A percentile compares a stretch with the other conserved stretches of the same genome.
phyloP scores from a whole-genome alignment of 1,140 invertebrate species.

The Drosophila baimaii region DNA sequence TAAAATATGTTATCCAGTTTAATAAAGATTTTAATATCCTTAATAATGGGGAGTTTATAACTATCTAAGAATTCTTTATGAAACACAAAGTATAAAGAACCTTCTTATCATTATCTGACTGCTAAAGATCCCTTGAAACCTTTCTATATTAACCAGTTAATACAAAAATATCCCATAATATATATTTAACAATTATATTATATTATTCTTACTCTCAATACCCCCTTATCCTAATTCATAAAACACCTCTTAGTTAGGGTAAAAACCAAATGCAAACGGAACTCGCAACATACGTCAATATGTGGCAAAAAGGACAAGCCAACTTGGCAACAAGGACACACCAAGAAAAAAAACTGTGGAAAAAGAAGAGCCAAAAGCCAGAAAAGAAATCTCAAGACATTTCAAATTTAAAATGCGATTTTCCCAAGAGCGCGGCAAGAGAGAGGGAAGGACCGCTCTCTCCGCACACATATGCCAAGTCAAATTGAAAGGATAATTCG shows the following conservation, averaged over 20 bases:
- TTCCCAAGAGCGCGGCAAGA: slow-evolving; percentile 30
- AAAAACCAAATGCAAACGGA: slow-evolving; percentile 46
- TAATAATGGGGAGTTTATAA: too few species aligned
- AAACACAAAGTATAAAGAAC: too few species aligned
- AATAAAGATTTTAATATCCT: not conserved
- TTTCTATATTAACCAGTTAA: too few species aligned
- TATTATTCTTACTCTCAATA: too few species aligned
- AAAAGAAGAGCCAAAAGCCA: slow-evolving; percentile 25
- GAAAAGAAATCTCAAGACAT: slow-evolving; percentile 78
- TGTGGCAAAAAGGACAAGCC: slow-evolving; percentile 68
- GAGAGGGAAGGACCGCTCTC: slow-evolving; percentile 1
- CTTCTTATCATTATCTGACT: too few species aligned
- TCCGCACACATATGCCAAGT: slow-evolving; percentile 83
- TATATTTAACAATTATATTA: not conserved
- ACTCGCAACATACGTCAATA: slow-evolving; percentile 76
- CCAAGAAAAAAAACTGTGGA: slow-evolving; percentile 35
- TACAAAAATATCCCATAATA: too few species aligned
- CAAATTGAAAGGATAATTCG: slow-evolving; percentile 84
- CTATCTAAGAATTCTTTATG: too few species aligned
- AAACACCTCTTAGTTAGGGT: slow-evolving; percentile 5
- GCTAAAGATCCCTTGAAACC: too few species aligned
- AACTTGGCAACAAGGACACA: slow-evolving; percentile 66
- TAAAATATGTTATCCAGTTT: not conserved
- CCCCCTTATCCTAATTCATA: too few species aligned
- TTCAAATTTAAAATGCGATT: slow-evolving; percentile 83